Evolutionary conservation across 2,797 vertebrate genomes (phyloP).

Genomic region (Helarctos malayanus): DNA sequence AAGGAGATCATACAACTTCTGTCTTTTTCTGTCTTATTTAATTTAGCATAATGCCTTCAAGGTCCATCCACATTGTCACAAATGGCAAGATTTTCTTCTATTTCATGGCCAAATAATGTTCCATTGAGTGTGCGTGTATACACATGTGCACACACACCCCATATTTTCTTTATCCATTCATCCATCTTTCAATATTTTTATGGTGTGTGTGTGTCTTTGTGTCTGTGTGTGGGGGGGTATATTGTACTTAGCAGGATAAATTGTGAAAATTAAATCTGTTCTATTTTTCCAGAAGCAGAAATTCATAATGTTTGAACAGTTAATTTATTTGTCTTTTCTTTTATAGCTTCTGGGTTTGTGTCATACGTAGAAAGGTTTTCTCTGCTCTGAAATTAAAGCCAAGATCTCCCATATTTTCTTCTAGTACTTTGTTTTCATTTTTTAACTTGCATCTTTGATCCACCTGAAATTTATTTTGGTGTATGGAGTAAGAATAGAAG

Average conservation of each 20-base stretch:
- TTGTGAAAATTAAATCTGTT: neutral
- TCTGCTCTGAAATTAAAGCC: neutral
- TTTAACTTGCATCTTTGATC: neutral
- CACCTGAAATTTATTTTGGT: neutral
- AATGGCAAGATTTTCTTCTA: too few relatives aligned
- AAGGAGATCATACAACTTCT: too few relatives aligned
- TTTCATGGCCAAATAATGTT: too few relatives aligned
- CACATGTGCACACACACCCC: too few relatives aligned
- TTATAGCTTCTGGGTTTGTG: neutral
- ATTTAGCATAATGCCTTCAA: too few relatives aligned
- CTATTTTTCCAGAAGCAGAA: neutral
- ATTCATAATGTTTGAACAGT: neutral
- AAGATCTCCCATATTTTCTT: neutral
- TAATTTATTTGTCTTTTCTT: slow-evolving; percentile 19
- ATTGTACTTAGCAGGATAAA: neutral
- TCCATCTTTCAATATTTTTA: too few relatives aligned
- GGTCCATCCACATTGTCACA: too few relatives aligned
- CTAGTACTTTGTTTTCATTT: neutral
- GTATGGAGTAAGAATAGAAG: neutral
- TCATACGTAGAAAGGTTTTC: neutral
- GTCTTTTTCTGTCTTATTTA: too few relatives aligned
- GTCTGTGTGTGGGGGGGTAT: too few relatives aligned
- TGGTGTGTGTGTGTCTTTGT: too few relatives aligned
- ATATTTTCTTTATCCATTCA: too few relatives aligned
- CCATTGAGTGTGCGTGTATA: too few relatives aligned